phyloP scores from a whole-genome alignment of 2,113 vertebrate species.

The Corydoras maculifer region DNA sequence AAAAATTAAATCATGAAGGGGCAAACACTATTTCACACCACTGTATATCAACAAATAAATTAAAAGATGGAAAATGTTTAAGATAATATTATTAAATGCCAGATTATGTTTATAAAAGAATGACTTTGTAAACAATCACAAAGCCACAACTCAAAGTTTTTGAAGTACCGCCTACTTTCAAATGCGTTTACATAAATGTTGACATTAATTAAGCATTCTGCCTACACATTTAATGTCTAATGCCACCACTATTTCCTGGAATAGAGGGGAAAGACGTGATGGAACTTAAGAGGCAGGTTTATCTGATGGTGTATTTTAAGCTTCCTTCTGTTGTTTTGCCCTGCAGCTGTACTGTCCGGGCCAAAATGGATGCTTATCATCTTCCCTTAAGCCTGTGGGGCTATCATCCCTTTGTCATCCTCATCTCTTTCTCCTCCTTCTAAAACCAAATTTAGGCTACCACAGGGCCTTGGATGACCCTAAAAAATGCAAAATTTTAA shows the following conservation, averaged over 20 bases:
- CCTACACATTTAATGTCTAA: neutral
- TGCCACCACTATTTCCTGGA: neutral
- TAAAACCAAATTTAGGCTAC: neutral
- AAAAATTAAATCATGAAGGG: too few relatives aligned
- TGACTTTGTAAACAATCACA: too few relatives aligned
- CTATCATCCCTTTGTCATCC: constrained; percentile 35
- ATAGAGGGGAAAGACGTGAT: constrained; percentile 7
- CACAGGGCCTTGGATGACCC: constrained; percentile 15
- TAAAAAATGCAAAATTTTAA: constrained; percentile 14
- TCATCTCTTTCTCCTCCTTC: constrained; percentile 19
- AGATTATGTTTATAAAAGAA: too few relatives aligned
- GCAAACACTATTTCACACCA: too few relatives aligned
- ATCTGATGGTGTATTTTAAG: constrained; percentile 40
- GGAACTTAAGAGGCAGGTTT: constrained; percentile 38
- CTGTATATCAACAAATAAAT: too few relatives aligned
- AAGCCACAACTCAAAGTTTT: too few relatives aligned
- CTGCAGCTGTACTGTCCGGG: constrained; percentile 40
- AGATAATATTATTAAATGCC: too few relatives aligned
- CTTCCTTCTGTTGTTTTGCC: constrained; percentile 25
- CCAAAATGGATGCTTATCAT: constrained; percentile 43
- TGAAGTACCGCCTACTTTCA: too few relatives aligned
- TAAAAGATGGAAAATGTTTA: too few relatives aligned
- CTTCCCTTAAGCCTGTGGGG: constrained; percentile 17
- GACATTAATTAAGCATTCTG: neutral
- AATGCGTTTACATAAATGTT: neutral